Evolutionary conservation across 2,888 invertebrate species (phyloP).

Genomic region (Iselma pallidipennis): DNA sequence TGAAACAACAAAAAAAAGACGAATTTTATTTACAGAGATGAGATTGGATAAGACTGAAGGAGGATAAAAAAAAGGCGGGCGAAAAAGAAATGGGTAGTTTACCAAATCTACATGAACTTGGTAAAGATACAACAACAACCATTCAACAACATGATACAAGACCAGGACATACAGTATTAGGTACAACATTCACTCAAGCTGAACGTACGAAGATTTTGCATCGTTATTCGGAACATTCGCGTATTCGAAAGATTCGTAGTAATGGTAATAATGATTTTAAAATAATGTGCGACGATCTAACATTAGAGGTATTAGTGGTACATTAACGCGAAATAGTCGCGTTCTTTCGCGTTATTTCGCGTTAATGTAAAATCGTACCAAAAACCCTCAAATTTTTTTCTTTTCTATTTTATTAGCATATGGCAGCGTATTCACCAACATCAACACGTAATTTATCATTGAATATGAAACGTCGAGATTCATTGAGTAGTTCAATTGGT

Average conservation of each 20-base stretch:
- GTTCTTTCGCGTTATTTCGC: no score
- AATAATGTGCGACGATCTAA: conserved; percentile 46
- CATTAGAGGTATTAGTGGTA: no score
- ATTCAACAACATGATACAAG: background rate
- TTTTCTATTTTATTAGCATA: conserved; percentile 43
- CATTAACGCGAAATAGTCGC: no score
- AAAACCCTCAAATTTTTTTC: no score
- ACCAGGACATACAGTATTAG: background rate
- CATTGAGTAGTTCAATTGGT: conserved; percentile 73
- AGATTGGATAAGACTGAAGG: no score
- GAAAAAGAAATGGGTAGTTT: conserved; percentile 65
- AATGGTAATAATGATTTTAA: conserved; percentile 46
- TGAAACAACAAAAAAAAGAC: background rate
- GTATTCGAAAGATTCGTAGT: conserved; percentile 47
- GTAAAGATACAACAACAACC: conserved; percentile 43
- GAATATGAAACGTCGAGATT: conserved; percentile 64
- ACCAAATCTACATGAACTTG: conserved; percentile 68
- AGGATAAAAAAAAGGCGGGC: no score
- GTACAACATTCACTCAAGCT: conserved; percentile 35
- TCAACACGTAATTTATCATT: conserved; percentile 56
- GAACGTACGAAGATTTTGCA: conserved; percentile 49
- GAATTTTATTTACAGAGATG: no score
- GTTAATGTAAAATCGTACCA: no score
- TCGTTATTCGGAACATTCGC: conserved; percentile 46
- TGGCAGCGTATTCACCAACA: conserved; percentile 63